phyloP scores from a whole-genome alignment of 1,140 invertebrate genomes.

The Ceratoteleas bidentatus region DNA sequence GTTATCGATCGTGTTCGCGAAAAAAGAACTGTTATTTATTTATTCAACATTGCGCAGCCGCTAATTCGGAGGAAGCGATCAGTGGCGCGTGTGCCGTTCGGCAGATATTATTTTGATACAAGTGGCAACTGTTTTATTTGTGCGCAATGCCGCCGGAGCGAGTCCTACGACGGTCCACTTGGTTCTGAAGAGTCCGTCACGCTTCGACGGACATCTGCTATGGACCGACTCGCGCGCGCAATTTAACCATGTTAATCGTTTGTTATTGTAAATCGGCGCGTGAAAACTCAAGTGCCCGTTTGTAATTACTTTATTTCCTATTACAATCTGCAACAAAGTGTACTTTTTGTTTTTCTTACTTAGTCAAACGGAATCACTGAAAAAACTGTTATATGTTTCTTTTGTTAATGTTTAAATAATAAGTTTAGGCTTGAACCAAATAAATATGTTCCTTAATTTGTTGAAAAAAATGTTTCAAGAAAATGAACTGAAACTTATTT shows the following conservation, averaged over 20 bases:
- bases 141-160: constrained; percentile 51
- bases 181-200: constrained; percentile 71
- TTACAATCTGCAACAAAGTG: constrained; percentile 5
- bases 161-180: constrained; percentile 72
- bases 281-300: constrained; percentile 46
- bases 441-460: too few relatives aligned
- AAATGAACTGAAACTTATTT: too few relatives aligned
- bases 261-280: constrained; percentile 47
- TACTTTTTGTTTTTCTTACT: too few relatives aligned
- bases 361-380: too few relatives aligned
- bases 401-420: too few relatives aligned
- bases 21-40: constrained; percentile 42
- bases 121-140: constrained; percentile 78
- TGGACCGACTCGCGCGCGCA: constrained; percentile 46
- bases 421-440: too few relatives aligned
- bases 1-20: not conserved
- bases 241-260: constrained; percentile 60
- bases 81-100: constrained; percentile 74
- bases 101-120: constrained; percentile 75
- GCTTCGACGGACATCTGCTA: constrained; percentile 73
- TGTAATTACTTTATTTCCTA: constrained; percentile 36
- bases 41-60: constrained; percentile 33
- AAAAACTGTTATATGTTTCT: too few relatives aligned
- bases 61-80: constrained; percentile 40
- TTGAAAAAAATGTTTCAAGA: too few relatives aligned